Conservation (phyloP, 2,888 invertebrate genomes). For the Rhamphomyia laevipes region DNA sequence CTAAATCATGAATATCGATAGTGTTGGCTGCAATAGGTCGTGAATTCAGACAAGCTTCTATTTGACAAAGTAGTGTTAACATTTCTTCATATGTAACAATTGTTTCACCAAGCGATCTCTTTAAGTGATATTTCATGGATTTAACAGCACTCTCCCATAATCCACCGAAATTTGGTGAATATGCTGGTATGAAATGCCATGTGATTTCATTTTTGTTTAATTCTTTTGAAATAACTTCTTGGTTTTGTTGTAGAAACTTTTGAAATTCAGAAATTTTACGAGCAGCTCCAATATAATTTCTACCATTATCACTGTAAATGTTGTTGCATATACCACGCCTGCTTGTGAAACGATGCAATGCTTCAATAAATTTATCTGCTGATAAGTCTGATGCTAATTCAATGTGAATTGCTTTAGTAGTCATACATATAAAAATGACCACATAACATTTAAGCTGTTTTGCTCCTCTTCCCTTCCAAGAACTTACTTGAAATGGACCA, state of each 20-base stretch:
- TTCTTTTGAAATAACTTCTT: slow-evolving; percentile 18
- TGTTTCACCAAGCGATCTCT: slow-evolving; percentile 14
- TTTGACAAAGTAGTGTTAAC: slow-evolving; percentile 16
- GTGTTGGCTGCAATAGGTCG: slow-evolving; percentile 14
- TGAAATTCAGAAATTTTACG: slow-evolving; percentile 9
- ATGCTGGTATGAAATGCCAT: slow-evolving; percentile 10
- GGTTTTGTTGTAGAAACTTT: not conserved
- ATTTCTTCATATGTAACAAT: slow-evolving; percentile 20
- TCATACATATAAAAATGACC: slow-evolving; percentile 15
- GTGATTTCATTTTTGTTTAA: slow-evolving; percentile 4
- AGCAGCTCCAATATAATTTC: slow-evolving; percentile 19
- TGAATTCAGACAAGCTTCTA: slow-evolving; percentile 20
- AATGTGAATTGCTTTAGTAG: not conserved
- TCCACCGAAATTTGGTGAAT: slow-evolving; percentile 22
- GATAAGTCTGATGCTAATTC: not conserved
- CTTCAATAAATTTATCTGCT: slow-evolving; percentile 16
- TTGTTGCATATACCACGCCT: slow-evolving; percentile 16
- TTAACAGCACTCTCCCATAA: slow-evolving; percentile 24
- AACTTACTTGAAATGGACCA: slow-evolving; percentile 10
- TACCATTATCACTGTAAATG: slow-evolving; percentile 20
- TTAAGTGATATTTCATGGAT: slow-evolving; percentile 20
- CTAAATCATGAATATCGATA: slow-evolving; percentile 6
- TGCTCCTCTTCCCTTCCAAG: slow-evolving; percentile 6
- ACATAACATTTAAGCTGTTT: slow-evolving; percentile 14
- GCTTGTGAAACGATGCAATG: slow-evolving; percentile 16